A percentile compares a stretch with the other conserved stretches of the same genome.
Evolutionary conservation across 2,888 invertebrate genomes (phyloP).

Genomic region (Pycnomerus fuliginosus): DNA sequence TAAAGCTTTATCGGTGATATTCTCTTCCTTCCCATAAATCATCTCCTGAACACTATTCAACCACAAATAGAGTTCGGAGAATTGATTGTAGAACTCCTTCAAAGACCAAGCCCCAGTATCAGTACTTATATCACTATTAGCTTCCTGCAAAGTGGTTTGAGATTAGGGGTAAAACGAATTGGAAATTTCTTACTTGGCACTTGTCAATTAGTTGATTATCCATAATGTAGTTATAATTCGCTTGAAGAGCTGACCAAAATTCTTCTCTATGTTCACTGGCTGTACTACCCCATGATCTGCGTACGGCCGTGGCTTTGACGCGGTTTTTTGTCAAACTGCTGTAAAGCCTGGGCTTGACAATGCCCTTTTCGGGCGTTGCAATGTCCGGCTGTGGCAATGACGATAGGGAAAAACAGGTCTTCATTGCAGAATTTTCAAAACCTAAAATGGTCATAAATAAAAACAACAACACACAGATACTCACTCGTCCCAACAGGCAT

Average conservation of each 20-base stretch:
- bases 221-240: conserved; percentile 94
- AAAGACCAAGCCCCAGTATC: conserved; percentile 72
- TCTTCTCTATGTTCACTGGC: conserved; percentile 80
- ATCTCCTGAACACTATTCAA: conserved; percentile 75
- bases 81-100: conserved; percentile 74
- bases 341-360: conserved; percentile 70
- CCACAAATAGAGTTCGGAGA: conserved; percentile 80
- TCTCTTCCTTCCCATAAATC: conserved; percentile 73
- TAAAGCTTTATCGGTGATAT: conserved; percentile 65
- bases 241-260: conserved; percentile 88
- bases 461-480: conserved; percentile 6
- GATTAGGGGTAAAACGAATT: background rate
- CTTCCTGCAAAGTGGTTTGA: conserved; percentile 60
- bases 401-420: conserved; percentile 79
- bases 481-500: conserved; percentile 34
- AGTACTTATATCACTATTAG: conserved; percentile 71
- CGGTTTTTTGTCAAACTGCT: conserved; percentile 81
- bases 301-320: conserved; percentile 56
- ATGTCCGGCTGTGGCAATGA: conserved; percentile 67
- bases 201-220: conserved; percentile 90
- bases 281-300: conserved; percentile 75
- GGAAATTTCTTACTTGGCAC: conserved; percentile 62
- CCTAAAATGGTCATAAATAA: conserved; percentile 52
- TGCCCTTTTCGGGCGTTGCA: conserved; percentile 55
- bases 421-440: conserved; percentile 69